Evolutionary conservation across 2,888 invertebrate species (phyloP).

Genomic region (Pristionchus maxplancki): DNA sequence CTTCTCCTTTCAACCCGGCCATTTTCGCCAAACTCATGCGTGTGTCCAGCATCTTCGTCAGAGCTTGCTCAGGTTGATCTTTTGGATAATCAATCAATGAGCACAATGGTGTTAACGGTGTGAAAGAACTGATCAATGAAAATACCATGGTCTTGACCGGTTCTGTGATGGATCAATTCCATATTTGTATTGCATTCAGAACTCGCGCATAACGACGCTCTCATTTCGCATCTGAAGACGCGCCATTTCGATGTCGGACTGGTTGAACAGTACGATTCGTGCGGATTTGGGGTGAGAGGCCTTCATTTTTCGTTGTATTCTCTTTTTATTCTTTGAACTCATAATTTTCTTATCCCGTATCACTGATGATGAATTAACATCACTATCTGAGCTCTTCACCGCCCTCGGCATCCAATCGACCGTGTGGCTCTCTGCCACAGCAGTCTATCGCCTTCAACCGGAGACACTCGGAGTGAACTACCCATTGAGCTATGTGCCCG

Average conservation of each 20-base stretch:
- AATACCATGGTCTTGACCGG: no score
- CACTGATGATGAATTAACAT: background rate
- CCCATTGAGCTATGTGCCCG: slow-evolving; percentile 74
- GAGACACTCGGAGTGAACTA: slow-evolving; percentile 66
- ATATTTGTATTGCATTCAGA: slow-evolving; percentile 52
- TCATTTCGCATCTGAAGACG: slow-evolving; percentile 55
- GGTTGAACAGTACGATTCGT: slow-evolving; percentile 73
- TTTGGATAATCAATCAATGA: no score
- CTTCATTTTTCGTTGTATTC: no score
- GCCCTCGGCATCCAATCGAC: slow-evolving; percentile 24
- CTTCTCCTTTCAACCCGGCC: slow-evolving; percentile 69
- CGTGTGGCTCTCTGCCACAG: slow-evolving; percentile 73
- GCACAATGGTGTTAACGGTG: no score
- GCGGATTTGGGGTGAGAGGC: slow-evolving; percentile 60
- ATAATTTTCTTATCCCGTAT: background rate
- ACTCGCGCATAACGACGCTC: slow-evolving; percentile 55
- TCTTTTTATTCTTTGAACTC: background rate
- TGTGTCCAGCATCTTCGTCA: slow-evolving; percentile 65
- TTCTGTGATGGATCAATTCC: no score
- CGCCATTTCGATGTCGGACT: slow-evolving; percentile 69
- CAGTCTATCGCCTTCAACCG: slow-evolving; percentile 67
- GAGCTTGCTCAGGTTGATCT: slow-evolving; percentile 67
- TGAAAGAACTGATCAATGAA: no score
- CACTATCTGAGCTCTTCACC: slow-evolving; percentile 22
- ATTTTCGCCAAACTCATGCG: slow-evolving; percentile 68